Evolutionary conservation across 2,113 vertebrate genomes (phyloP), one percentile per base, ranked within the genome.

Genomic region (Furnarius figulus): DNA sequence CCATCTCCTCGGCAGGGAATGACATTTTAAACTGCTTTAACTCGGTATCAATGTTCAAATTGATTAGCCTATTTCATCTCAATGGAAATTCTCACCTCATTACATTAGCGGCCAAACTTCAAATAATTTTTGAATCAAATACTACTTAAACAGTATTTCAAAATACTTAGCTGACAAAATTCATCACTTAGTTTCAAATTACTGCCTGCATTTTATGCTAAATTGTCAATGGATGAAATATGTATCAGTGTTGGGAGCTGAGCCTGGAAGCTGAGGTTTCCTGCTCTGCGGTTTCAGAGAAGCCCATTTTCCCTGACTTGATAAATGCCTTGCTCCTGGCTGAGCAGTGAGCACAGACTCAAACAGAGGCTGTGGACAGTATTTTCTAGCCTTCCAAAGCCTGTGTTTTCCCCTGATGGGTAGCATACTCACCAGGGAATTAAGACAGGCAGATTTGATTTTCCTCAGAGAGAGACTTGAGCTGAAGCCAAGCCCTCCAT

Each of bases 11-110:
- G 3, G 62, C 18, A 11, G 53, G 59, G 70, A 92, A 75, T 33
- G 81, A 65, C 93, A 96, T 91, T 89, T 95, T 96, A 92, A 96
- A 97, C 70, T 53, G 62, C 94, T 95, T 91, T 93, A 89, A 81
- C 87, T 93, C 39, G 12, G 80, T 90, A 95, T 86, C 93, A 92
- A 4, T 95, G 93, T 89, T 95, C 87, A 85, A 89, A 96, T 76
- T 95, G 94, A 96, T 97, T 89, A 96, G 89, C 66, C 74, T 91
- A 40, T 89, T 96, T 94, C 49, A 89, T 87, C 81, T 95, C 95
- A 93, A 89, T 79, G 81, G 93, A 97, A 96, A 95, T 89, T 94
- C 81, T 95, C 87, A 94, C 93, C 87, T 94, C 93, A 76, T 96
- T 95, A 91, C 94, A 76, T 95, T 89, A 95, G 86, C 35, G 5